Evolutionary conservation across 2,888 invertebrate species (phyloP), one percentile per base, ranked within the genome.

Genomic region (Orthonychiurus folsomi): DNA sequence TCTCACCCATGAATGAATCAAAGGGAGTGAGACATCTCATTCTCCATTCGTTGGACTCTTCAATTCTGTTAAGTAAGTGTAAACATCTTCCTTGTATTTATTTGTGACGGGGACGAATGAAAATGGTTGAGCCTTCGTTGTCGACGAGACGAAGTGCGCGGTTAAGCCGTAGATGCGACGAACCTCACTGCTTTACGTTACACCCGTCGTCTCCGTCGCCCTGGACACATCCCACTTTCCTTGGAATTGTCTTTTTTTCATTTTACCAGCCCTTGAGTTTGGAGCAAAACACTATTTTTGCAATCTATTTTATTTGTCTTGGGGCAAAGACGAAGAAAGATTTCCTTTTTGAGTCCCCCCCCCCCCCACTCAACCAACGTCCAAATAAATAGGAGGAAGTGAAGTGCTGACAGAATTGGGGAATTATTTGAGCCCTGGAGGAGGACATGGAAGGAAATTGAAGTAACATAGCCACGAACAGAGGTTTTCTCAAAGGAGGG

Each of bases 231-330:
- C n/a, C n/a, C n/a, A n/a, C n/a, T n/a, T n/a, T n/a, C n/a, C n/a
- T n/a, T n/a, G n/a, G n/a, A n/a, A 37, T 37, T 37, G 37, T 37
- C 37, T 37, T 15, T 37, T n/a, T 37, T 37, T 37, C 37, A 37
- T 37, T 37, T 37, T 37, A 15, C 37, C 5, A 37, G n/a, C n/a
- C n/a, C n/a, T n/a, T n/a, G n/a, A n/a, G n/a, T n/a, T n/a, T n/a
- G n/a, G n/a, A 37, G 15, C 9, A 15, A 37, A 37, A 37, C 37
- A 37, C 37, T 37, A 15, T 37, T 37, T 37, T 37, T 15, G 15
- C 37, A 37, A 37, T 37, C 37, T 37, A 37, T 37, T 37, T 37
- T 37, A 37, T 37, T 37, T 37, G 37, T 37, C 37, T 37, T 37
- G 37, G 37, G 37, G 37, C 37, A 37, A 15, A 5, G 37, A 15